These are phyloP conservation scores for Poliocrania exsul DNA, from an alignment of 2,797 vertebrate species.

Conservation along the genomic window DNA sequence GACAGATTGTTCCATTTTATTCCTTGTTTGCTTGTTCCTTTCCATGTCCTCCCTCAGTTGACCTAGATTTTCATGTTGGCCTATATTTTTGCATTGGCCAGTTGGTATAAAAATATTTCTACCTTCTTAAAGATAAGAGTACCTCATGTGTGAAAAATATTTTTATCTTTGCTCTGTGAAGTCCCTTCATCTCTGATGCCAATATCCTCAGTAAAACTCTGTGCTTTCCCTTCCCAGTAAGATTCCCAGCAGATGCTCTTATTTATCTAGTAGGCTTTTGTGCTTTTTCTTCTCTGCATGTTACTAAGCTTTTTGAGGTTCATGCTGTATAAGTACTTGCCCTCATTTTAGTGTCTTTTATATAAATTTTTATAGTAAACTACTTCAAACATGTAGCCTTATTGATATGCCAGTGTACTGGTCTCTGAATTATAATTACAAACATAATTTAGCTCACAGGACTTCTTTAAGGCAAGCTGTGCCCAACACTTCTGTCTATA, in stretches of 20 bases:
- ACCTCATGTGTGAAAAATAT: neutral
- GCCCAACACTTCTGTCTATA: neutral
- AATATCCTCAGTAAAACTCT: neutral
- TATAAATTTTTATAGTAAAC: neutral
- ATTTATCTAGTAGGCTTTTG: neutral
- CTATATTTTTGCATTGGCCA: neutral
- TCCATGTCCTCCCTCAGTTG: neutral
- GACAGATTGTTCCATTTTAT: neutral
- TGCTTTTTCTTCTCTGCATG: neutral
- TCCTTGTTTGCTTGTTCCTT: neutral
- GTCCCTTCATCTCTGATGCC: neutral
- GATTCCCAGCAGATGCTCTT: neutral
- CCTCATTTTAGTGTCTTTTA: neutral
- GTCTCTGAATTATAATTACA: neutral
- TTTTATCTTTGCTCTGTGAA: neutral
- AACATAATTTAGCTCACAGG: neutral
- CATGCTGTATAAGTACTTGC: neutral
- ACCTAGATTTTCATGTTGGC: neutral
- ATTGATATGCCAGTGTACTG: rapidly evolving
- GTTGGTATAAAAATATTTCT: neutral
- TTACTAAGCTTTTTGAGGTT: neutral
- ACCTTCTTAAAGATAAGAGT: neutral
- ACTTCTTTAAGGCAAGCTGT: neutral
- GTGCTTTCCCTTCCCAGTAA: neutral
- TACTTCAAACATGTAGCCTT: neutral